A percentile compares a stretch with the other conserved stretches of the same genome.
Conservation (phyloP, 2,888 invertebrate species). For the Ophonus ardosiacus region DNA sequence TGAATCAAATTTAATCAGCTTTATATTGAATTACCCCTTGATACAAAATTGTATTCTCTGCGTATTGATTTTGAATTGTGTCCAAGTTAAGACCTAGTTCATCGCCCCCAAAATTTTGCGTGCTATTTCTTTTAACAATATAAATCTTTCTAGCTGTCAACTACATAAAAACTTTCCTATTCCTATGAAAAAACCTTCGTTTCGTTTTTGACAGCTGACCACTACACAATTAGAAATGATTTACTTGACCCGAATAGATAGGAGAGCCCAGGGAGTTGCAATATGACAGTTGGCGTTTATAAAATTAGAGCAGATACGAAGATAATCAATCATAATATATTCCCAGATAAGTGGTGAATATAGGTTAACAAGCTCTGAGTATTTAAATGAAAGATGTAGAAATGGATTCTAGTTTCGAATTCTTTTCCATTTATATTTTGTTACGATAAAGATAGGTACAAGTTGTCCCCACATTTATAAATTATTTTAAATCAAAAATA, state of each 20-base stretch:
- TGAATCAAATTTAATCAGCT: background rate
- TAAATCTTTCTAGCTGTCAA: constrained; percentile 13
- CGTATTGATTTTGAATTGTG: constrained; percentile 16
- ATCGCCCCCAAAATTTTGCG: constrained; percentile 26
- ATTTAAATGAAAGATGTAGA: too few relatives aligned
- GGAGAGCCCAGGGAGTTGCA: background rate
- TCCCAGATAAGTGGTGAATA: background rate
- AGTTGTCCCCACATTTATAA: too few relatives aligned
- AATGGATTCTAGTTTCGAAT: too few relatives aligned
- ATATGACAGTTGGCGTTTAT: background rate
- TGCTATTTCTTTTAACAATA: constrained; percentile 8
- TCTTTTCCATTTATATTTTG: too few relatives aligned
- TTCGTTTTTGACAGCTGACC: constrained; percentile 13
- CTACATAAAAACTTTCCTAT: background rate
- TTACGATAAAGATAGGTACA: too few relatives aligned
- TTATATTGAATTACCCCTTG: background rate
- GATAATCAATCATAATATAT: constrained; percentile 3
- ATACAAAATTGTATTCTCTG: background rate
- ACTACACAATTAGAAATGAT: background rate
- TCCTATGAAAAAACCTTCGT: background rate
- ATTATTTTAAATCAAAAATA: too few relatives aligned
- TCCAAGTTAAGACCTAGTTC: constrained; percentile 1
- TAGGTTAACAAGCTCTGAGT: too few relatives aligned
- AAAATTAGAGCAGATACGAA: background rate
- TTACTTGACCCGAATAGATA: background rate